Evolutionary conservation across 2,797 vertebrate genomes (phyloP).

Genomic region (Sorex maritimensis): DNA sequence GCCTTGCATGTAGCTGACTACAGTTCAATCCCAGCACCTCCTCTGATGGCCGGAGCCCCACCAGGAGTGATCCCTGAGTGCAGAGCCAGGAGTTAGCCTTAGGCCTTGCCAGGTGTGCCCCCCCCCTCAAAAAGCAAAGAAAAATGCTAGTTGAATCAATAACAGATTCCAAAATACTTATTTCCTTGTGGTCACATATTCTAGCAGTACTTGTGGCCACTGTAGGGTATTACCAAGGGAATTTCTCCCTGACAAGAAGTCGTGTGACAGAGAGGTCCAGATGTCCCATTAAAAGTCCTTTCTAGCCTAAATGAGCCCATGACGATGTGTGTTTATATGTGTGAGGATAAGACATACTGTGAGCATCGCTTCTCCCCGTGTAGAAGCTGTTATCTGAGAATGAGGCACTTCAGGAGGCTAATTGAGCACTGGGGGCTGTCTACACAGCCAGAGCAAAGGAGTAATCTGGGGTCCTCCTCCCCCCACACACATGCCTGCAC

Average conservation of each 20-base stretch:
- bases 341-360: constrained; percentile 57
- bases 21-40: too few species aligned
- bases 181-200: background rate
- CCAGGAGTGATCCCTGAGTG: too few species aligned
- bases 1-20: too few species aligned
- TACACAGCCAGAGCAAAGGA: background rate
- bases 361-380: background rate
- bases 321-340: constrained; percentile 40
- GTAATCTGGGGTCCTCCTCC: background rate
- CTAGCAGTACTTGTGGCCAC: background rate
- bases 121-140: too few species aligned
- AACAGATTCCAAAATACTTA: background rate
- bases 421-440: constrained; percentile 56
- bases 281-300: background rate
- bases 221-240: constrained; percentile 16
- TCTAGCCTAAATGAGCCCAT: constrained; percentile 60
- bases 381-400: constrained; percentile 65
- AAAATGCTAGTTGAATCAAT: background rate
- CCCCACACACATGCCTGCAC: background rate
- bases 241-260: background rate
- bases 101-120: too few species aligned
- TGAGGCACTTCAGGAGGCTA: constrained; percentile 61
- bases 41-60: too few species aligned
- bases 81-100: too few species aligned
- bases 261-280: constrained; percentile 58